These are phyloP conservation scores for Gandaritis pyraliata DNA, from an alignment of 2,888 invertebrate genomes.

Conservation along the genomic window DNA sequence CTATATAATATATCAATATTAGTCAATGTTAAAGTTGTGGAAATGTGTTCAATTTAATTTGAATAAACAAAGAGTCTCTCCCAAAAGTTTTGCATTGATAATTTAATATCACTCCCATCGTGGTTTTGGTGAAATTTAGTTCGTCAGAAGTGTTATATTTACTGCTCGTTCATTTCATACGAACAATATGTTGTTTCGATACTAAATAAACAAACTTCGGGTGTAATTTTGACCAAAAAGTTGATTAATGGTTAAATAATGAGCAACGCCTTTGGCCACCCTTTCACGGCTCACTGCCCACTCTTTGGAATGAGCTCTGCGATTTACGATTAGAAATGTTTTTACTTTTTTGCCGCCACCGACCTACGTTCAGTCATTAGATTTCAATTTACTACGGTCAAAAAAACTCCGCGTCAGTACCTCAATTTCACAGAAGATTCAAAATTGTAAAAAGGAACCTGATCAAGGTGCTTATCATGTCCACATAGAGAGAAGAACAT, in stretches of 20 bases:
- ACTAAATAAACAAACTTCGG: slow-evolving; percentile 36
- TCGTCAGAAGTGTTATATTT: neutral
- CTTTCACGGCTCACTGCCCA: slow-evolving; percentile 42
- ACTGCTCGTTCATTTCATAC: slow-evolving; percentile 3
- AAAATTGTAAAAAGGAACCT: too few species aligned
- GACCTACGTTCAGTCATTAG: slow-evolving; percentile 5
- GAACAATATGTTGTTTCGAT: slow-evolving; percentile 18
- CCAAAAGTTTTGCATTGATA: slow-evolving; percentile 3
- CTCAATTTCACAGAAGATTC: neutral
- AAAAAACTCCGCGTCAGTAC: neutral
- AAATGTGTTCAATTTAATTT: neutral
- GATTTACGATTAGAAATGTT: slow-evolving; percentile 36
- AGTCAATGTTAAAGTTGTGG: neutral
- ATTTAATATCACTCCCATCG: slow-evolving; percentile 1
- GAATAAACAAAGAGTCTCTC: slow-evolving; percentile 2
- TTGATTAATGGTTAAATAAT: slow-evolving; percentile 47
- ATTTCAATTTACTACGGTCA: neutral
- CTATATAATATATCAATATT: too few species aligned
- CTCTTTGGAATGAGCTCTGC: slow-evolving; percentile 36
- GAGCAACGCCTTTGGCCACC: slow-evolving; percentile 43
- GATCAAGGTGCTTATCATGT: too few species aligned
- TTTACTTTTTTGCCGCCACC: slow-evolving; percentile 27
- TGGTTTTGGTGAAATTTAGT: slow-evolving; percentile 4
- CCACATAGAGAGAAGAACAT: too few species aligned
- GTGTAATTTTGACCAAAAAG: slow-evolving; percentile 43